Evolutionary conservation across 1,140 invertebrate species (phyloP).

Genomic region (Ruditapes philippinarum): DNA sequence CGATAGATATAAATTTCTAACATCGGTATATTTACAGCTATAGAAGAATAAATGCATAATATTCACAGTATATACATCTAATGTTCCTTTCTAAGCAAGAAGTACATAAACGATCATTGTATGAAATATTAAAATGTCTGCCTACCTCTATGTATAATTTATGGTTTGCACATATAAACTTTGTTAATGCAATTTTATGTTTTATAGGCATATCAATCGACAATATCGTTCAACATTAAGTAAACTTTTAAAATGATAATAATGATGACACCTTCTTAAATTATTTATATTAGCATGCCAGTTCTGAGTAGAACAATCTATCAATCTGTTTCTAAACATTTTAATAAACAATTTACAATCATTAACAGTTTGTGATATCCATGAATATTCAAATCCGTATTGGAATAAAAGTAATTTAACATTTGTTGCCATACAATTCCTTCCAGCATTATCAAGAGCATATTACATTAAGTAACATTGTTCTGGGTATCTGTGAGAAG

Average conservation of each 20-base stretch:
- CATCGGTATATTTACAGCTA: no score
- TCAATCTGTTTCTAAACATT: not conserved
- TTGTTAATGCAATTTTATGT: not conserved
- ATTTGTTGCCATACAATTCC: constrained; percentile 4
- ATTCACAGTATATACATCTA: no score
- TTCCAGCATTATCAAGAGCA: constrained; percentile 9
- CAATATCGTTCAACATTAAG: constrained; percentile 1
- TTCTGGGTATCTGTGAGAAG: constrained; percentile 19
- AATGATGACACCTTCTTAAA: constrained; percentile 27
- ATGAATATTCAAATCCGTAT: constrained; percentile 31
- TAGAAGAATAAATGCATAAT: no score
- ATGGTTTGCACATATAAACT: constrained; percentile 30
- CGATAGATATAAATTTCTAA: no score
- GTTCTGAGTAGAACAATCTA: not conserved
- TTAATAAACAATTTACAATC: not conserved
- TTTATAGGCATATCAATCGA: not conserved
- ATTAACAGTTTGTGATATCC: not conserved
- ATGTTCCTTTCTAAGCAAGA: no score
- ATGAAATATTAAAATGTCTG: no score
- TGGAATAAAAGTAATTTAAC: constrained; percentile 10
- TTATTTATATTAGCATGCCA: not conserved
- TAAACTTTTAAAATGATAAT: constrained; percentile 11
- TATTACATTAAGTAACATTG: constrained; percentile 61
- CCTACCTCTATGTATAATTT: not conserved
- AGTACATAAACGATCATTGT: no score